Conservation (phyloP, 2,113 vertebrate species). For the Gallinago jamesoni region DNA sequence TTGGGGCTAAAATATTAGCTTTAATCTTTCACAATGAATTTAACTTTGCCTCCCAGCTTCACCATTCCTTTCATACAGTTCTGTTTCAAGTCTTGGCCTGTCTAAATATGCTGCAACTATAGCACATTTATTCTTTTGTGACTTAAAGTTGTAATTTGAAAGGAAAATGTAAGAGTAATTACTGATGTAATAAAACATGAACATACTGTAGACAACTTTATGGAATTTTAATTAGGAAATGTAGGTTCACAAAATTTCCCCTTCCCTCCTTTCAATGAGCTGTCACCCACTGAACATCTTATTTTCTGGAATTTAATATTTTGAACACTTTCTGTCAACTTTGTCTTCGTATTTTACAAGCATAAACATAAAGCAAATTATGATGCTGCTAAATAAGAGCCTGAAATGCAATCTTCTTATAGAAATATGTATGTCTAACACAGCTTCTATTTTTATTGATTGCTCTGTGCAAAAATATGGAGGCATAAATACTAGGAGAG, state of each 20-base stretch:
- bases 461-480: slow-evolving; percentile 39
- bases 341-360: slow-evolving; percentile 44
- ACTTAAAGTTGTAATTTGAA: slow-evolving; percentile 48
- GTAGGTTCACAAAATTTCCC: slow-evolving; percentile 27
- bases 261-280: slow-evolving; percentile 22
- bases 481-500: slow-evolving; percentile 41
- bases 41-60: not conserved
- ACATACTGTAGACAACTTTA: not conserved
- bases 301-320: slow-evolving; percentile 47
- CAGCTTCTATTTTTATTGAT: slow-evolving; percentile 37
- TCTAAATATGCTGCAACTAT: slow-evolving; percentile 9
- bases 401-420: slow-evolving; percentile 21
- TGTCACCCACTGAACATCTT: slow-evolving; percentile 35
- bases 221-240: slow-evolving; percentile 65
- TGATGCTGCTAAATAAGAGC: not conserved
- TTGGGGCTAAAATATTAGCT: not conserved
- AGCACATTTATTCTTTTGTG: not conserved
- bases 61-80: not conserved
- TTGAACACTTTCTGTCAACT: slow-evolving; percentile 30
- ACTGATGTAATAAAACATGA: slow-evolving; percentile 43
- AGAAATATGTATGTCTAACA: slow-evolving; percentile 4
- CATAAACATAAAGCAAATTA: slow-evolving; percentile 59
- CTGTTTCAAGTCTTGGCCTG: slow-evolving; percentile 11
- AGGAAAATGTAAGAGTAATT: slow-evolving; percentile 63
- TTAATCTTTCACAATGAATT: not conserved